These are phyloP conservation scores for Brenthis daphne DNA, from an alignment of 2,888 invertebrate genomes.

Conservation along the genomic window DNA sequence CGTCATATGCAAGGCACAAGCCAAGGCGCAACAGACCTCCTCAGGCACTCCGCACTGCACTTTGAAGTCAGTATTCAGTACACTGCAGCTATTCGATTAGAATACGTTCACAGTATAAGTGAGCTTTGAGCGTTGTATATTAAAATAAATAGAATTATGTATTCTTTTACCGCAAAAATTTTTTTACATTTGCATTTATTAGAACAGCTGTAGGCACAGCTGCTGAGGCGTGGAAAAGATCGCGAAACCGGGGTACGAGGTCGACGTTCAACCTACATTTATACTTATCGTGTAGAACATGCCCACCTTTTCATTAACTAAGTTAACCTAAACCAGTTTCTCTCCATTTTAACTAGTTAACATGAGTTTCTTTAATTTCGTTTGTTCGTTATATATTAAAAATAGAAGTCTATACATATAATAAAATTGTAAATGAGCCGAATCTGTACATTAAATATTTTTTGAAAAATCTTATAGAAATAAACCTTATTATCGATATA, in stretches of 20 bases:
- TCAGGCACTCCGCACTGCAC: constrained; percentile 1
- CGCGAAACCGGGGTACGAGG: constrained; percentile 32
- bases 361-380: background rate
- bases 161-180: background rate
- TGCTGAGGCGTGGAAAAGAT: constrained; percentile 6
- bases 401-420: too few species aligned
- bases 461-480: too few species aligned
- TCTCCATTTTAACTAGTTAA: background rate
- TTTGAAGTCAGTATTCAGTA: background rate
- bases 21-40: background rate
- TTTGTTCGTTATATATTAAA: background rate
- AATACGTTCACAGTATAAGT: background rate
- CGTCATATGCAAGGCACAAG: constrained; percentile 20
- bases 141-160: background rate
- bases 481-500: too few species aligned
- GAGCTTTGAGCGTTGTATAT: too few species aligned
- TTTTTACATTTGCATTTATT: constrained; percentile 6
- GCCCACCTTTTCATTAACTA: constrained; percentile 29
- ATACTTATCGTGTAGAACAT: constrained; percentile 31
- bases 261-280: constrained; percentile 40
- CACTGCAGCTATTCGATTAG: constrained; percentile 5
- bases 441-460: too few species aligned
- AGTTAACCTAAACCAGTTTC: constrained; percentile 6
- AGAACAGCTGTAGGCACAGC: constrained; percentile 2
- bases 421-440: too few species aligned